A percentile compares a stretch with the other conserved stretches of the same genome.
Evolutionary conservation across 2,113 vertebrate genomes (phyloP).

Genomic region (Tachuris rubrigastra): DNA sequence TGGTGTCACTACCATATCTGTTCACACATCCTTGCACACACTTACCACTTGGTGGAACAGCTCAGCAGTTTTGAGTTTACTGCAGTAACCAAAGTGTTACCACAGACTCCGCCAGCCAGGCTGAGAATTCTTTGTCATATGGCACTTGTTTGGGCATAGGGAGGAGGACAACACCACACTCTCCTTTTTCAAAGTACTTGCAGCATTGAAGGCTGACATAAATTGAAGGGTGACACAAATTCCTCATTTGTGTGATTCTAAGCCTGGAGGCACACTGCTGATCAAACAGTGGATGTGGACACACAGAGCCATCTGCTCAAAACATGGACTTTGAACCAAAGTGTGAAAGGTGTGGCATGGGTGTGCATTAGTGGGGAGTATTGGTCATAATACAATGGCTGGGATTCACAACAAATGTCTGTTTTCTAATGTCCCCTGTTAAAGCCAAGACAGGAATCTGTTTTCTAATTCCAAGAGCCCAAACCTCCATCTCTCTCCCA

Average conservation of each 20-base stretch:
- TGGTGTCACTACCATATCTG: not conserved
- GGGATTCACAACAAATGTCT: not conserved
- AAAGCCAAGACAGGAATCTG: not conserved
- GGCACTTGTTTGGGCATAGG: not conserved
- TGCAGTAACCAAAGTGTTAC: not conserved
- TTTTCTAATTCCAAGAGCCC: not conserved
- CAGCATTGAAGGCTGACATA: not conserved
- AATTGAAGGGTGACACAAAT: not conserved
- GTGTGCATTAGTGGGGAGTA: not conserved
- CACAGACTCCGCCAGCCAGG: not conserved
- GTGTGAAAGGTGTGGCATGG: not conserved
- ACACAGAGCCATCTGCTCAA: not conserved
- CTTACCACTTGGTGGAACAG: not conserved
- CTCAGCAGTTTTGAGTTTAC: not conserved
- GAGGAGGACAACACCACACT: not conserved
- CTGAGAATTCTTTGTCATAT: not conserved
- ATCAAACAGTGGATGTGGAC: fast-evolving
- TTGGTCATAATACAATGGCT: not conserved
- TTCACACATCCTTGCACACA: not conserved
- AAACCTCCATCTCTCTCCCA: not conserved
- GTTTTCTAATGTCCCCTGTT: not conserved
- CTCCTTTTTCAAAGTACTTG: not conserved
- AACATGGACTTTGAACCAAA: not conserved
- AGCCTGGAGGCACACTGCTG: not conserved
- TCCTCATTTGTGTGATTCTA: not conserved